Conservation (phyloP, 2,113 vertebrate species). For the Thermophis baileyi region DNA sequence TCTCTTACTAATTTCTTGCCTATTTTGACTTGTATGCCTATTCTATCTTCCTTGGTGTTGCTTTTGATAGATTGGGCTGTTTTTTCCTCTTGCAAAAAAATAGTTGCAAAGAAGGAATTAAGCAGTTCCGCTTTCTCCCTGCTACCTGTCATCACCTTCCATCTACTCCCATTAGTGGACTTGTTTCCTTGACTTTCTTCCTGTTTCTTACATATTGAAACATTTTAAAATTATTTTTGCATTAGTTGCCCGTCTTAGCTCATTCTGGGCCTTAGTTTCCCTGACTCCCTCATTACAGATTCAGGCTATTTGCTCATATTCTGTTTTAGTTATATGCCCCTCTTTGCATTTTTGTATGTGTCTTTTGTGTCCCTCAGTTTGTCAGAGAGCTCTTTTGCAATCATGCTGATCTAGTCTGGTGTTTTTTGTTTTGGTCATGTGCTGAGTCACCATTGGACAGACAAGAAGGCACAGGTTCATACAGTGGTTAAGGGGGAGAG, state of each 20-base stretch:
- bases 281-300: neutral
- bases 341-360: neutral
- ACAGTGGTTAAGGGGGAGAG: neutral
- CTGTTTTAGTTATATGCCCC: neutral
- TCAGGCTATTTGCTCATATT: neutral
- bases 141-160: neutral
- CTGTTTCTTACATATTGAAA: neutral
- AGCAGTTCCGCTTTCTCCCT: neutral
- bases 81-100: neutral
- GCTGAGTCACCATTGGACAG: neutral
- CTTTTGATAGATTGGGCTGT: neutral
- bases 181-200: neutral
- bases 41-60: neutral
- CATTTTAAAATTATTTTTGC: neutral
- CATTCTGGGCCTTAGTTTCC: neutral
- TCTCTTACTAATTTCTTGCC: neutral
- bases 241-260: neutral
- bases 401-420: neutral
- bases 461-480: neutral
- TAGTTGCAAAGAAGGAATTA: neutral
- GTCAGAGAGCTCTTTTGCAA: neutral
- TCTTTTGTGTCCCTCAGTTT: neutral
- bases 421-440: neutral
- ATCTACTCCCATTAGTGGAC: neutral
- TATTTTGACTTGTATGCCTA: no score